These are phyloP conservation scores for Heterochromis multidens DNA, from an alignment of 2,113 vertebrate genomes.

Conservation along the genomic window DNA sequence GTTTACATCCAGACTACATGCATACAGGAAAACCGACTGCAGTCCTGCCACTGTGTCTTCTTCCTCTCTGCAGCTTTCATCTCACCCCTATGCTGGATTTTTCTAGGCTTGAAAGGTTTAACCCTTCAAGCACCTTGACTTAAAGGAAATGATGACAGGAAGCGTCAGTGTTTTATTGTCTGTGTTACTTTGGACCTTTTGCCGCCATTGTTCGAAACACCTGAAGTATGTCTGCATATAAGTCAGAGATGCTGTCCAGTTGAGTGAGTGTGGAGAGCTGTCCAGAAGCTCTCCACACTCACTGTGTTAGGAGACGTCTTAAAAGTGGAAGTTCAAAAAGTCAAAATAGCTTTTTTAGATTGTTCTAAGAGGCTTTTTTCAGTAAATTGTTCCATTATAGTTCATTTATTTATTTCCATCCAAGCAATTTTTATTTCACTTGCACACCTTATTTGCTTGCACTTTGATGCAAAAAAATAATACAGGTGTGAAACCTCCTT, in stretches of 20 bases:
- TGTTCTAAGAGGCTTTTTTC: background rate
- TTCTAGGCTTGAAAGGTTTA: slow-evolving; percentile 50
- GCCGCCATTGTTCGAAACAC: background rate
- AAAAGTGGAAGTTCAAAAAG: background rate
- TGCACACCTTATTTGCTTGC: too few species aligned
- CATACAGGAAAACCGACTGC: slow-evolving; percentile 52
- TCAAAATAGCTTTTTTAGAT: background rate
- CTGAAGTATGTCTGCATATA: background rate
- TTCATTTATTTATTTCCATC: background rate
- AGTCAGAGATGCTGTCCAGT: rapidly evolving
- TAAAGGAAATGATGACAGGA: slow-evolving; percentile 31
- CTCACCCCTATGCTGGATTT: slow-evolving; percentile 64
- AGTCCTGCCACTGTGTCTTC: slow-evolving; percentile 48
- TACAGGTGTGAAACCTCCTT: background rate
- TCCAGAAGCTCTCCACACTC: background rate
- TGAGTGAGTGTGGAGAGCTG: background rate
- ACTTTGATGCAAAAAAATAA: too few species aligned
- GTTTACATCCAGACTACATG: slow-evolving; percentile 71
- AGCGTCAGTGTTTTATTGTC: background rate
- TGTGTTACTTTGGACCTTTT: background rate
- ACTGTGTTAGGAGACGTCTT: background rate
- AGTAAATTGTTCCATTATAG: too few species aligned
- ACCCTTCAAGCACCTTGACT: slow-evolving; percentile 9
- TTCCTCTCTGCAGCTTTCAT: slow-evolving; percentile 62
- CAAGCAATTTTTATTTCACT: background rate